A percentile compares a stretch with the other conserved stretches of the same genome.
phyloP scores from a whole-genome alignment of 2,113 vertebrate genomes.

The Ciconia boyciana region DNA sequence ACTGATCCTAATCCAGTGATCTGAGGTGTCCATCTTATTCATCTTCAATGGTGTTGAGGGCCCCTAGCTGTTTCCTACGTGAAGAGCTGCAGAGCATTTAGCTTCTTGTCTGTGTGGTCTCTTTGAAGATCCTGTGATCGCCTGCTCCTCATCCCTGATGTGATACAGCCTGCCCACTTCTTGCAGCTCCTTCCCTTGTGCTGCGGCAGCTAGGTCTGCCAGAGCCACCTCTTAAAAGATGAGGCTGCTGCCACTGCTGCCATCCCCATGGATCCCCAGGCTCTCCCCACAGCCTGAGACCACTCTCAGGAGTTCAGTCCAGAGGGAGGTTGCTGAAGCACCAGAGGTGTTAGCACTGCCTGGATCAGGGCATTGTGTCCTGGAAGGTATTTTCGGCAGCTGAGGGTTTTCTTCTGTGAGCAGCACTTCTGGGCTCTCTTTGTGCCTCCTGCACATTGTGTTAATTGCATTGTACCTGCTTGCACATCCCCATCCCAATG shows the following conservation, averaged over 20 bases:
- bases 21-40: background rate
- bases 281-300: background rate
- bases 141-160: background rate
- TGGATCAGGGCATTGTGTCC: background rate
- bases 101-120: background rate
- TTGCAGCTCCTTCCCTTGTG: background rate
- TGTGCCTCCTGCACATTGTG: background rate
- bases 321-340: background rate
- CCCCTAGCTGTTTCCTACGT: background rate
- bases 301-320: background rate
- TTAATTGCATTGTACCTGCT: background rate
- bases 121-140: background rate
- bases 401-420: background rate
- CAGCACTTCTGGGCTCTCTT: background rate
- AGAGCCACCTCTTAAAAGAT: background rate
- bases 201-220: accelerated
- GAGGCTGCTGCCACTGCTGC: background rate
- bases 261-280: background rate
- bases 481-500: accelerated
- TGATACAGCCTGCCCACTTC: background rate
- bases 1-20: background rate
- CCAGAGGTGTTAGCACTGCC: background rate
- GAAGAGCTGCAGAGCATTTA: background rate
- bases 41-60: background rate
- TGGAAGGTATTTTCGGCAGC: background rate